Evolutionary conservation across 2,113 vertebrate genomes (phyloP).

Genomic region (Plestiodon gilberti): DNA sequence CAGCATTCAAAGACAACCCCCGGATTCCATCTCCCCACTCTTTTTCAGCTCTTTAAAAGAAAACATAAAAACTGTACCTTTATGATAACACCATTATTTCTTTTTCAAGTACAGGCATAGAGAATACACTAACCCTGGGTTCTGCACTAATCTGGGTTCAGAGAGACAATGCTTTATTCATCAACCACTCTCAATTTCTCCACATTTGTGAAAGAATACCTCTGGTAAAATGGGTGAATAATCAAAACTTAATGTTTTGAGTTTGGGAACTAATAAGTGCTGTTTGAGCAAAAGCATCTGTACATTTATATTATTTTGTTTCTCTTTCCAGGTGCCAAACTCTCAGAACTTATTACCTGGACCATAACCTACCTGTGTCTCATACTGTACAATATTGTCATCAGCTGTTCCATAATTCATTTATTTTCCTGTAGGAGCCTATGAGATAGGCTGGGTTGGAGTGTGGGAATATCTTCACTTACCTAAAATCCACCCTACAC

Average conservation of each 20-base stretch:
- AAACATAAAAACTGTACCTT: not conserved
- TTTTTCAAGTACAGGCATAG: not conserved
- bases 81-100: not conserved
- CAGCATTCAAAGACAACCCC: slow-evolving; percentile 92
- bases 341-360: not conserved
- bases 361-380: not conserved
- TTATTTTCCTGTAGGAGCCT: not conserved
- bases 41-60: slow-evolving; percentile 87
- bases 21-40: slow-evolving; percentile 97
- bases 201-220: not conserved
- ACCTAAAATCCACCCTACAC: not conserved
- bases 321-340: not conserved
- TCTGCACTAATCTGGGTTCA: too few species aligned
- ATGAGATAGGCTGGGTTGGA: not conserved
- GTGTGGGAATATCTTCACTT: not conserved
- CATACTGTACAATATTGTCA: not conserved
- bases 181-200: not conserved
- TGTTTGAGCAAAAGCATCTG: not conserved
- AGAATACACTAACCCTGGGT: not conserved
- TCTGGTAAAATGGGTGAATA: not conserved
- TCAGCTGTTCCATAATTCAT: not conserved
- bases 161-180: not conserved
- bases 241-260: not conserved
- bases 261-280: not conserved
- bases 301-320: not conserved